phyloP scores from a whole-genome alignment of 2,797 vertebrate genomes.

The Tiaroga cobitis region DNA sequence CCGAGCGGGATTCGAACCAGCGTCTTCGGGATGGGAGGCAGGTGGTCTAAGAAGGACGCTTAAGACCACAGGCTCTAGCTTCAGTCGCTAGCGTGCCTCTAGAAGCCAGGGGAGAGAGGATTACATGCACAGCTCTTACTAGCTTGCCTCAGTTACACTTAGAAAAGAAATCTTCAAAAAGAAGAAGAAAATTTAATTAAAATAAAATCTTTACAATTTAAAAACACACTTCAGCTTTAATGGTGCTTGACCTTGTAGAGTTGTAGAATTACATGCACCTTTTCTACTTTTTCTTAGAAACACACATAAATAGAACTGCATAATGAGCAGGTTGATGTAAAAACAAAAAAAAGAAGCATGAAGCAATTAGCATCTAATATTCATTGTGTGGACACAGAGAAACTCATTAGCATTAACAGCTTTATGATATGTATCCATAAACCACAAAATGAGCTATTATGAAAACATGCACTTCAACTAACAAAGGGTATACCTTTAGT shows the following conservation, averaged over 20 bases:
- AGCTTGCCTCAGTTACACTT: no score
- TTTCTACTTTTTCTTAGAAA: neutral
- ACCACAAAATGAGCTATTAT: neutral
- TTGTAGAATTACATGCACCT: neutral
- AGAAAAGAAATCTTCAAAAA: no score
- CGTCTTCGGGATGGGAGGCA: no score
- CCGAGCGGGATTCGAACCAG: no score
- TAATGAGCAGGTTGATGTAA: neutral
- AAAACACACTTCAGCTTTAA: neutral
- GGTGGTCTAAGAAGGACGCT: no score
- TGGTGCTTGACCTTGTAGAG: neutral
- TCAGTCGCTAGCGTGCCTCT: no score
- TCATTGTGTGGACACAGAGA: neutral
- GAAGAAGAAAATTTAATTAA: neutral
- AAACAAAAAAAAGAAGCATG: neutral
- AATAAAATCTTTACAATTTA: neutral
- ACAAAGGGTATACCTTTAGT: neutral
- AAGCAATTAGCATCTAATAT: constrained; percentile 19
- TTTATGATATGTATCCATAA: neutral
- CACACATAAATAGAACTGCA: neutral
- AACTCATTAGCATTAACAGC: neutral
- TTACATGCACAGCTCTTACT: no score
- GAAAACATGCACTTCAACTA: neutral
- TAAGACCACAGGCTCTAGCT: no score
- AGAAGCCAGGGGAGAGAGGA: no score